Evolutionary conservation across 37 sponge, comb jelly and placozoan species (phyloP).

Genomic region (Spongilla lacustris): DNA sequence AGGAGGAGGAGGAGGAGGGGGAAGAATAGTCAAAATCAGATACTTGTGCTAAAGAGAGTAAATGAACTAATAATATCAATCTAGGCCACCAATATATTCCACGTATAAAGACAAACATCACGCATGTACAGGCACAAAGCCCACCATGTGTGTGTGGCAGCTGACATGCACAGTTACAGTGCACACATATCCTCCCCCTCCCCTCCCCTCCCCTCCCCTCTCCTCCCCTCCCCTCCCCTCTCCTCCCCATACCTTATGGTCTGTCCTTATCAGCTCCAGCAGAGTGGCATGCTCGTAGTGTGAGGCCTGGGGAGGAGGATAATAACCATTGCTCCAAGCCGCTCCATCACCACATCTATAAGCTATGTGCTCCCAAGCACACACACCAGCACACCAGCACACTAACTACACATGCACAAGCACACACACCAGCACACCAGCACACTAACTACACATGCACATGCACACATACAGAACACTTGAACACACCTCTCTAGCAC

Average conservation of each 20-base stretch:
- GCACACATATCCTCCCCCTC: too few species aligned
- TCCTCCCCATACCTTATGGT: slow-evolving; percentile 75
- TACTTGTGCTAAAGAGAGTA: neutral
- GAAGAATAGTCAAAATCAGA: too few species aligned
- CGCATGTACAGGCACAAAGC: too few species aligned
- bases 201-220: neutral
- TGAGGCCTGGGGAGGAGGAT: slow-evolving; percentile 24
- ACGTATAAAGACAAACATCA: too few species aligned
- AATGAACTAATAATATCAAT: neutral
- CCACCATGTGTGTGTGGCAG: too few species aligned
- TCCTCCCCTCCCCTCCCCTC: neutral
- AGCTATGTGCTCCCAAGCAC: neutral
- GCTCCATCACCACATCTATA: too few species aligned
- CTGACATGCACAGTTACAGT: too few species aligned
- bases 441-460: neutral
- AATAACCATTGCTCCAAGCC: neutral
- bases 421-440: neutral
- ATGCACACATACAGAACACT: neutral
- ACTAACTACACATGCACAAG: neutral
- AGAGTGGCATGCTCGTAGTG: slow-evolving; percentile 87
- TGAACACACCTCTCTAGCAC: neutral
- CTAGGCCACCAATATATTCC: neutral
- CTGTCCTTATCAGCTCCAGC: slow-evolving; percentile 84
- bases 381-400: neutral
- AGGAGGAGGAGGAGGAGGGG: neutral